Evolutionary conservation across 2,888 invertebrate genomes (phyloP).

Genomic region (Ypsolopha scabrella): DNA sequence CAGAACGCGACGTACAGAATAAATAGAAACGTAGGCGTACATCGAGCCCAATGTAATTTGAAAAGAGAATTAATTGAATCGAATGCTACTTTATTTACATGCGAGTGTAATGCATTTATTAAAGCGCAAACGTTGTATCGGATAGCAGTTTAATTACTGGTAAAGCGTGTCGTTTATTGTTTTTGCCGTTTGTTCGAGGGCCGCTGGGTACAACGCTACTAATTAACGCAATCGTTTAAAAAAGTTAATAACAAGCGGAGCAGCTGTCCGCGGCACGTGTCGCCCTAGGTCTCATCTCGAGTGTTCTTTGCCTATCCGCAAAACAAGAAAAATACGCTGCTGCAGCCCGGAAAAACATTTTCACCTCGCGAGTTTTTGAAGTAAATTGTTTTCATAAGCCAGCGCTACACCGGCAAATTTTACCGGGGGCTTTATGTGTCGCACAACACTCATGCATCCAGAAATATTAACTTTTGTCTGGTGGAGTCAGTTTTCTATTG

Average conservation of each 20-base stretch:
- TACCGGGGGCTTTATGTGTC: no score
- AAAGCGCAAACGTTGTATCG: constrained; percentile 16
- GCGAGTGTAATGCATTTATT: not conserved
- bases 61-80: no score
- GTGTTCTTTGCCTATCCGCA: constrained; percentile 4
- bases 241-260: constrained; percentile 55
- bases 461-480: no score
- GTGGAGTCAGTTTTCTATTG: no score
- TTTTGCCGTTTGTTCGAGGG: constrained; percentile 45
- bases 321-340: not conserved
- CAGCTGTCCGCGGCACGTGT: constrained; percentile 50
- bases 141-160: constrained; percentile 44
- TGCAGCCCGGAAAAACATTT: no score
- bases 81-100: not conserved
- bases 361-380: no score
- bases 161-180: constrained; percentile 43
- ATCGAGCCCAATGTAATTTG: not conserved
- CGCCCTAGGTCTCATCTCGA: constrained; percentile 11
- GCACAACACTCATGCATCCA: no score
- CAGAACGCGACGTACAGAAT: no score
- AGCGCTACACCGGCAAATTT: no score
- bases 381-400: no score
- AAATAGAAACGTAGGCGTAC: no score
- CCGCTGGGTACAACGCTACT: constrained; percentile 21
- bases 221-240: constrained; percentile 66